phyloP scores from a whole-genome alignment of 2,113 vertebrate genomes.

The Aythya baeri region DNA sequence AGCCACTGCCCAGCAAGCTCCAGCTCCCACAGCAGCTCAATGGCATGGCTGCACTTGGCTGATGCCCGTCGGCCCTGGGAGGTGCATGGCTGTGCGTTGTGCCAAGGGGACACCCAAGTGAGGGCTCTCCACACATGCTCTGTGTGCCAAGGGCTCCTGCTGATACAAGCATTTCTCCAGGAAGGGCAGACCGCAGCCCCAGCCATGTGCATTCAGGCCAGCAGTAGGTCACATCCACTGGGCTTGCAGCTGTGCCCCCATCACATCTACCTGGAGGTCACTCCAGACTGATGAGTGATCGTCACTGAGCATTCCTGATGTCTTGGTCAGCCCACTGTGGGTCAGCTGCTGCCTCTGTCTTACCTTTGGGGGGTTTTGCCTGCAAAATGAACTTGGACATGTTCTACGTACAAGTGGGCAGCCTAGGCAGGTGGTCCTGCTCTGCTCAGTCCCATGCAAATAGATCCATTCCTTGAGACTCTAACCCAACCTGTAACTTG shows the following conservation, averaged over 20 bases:
- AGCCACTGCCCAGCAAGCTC: not conserved
- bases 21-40: fast-evolving
- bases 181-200: not conserved
- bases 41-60: fast-evolving
- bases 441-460: not conserved
- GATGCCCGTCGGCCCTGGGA: fast-evolving
- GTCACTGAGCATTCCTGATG: fast-evolving
- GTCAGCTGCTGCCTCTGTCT: not conserved
- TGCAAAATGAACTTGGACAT: not conserved
- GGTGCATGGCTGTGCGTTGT: not conserved
- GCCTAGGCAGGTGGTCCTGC: fast-evolving
- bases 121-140: not conserved
- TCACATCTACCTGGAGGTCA: not conserved
- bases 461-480: not conserved
- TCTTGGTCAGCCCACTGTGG: not conserved
- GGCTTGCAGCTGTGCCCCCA: fast-evolving
- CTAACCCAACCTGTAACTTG: fast-evolving
- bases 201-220: not conserved
- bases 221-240: not conserved
- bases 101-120: not conserved
- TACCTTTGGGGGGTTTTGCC: slow-evolving; percentile 61
- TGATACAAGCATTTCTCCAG: not conserved
- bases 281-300: not conserved
- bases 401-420: not conserved
- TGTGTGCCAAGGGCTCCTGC: not conserved